Evolutionary conservation across 2,113 vertebrate species (phyloP).

Genomic region (Alectura lathami): DNA sequence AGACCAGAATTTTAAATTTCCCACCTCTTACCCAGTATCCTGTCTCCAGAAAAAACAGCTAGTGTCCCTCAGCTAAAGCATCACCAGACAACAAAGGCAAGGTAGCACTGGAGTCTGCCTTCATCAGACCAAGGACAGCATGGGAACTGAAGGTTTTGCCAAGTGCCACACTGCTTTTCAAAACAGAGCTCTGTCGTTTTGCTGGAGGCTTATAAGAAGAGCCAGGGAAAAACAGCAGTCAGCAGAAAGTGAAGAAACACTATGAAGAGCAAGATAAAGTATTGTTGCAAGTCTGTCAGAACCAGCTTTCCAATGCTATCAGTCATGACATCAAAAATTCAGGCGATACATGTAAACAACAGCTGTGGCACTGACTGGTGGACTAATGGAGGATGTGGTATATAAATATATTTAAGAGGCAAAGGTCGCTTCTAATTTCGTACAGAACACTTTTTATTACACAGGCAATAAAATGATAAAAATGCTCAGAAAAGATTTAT

Average conservation of each 20-base stretch:
- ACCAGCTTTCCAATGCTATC: background rate
- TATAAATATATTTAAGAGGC: background rate
- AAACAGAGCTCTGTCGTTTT: background rate
- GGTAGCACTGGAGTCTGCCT: background rate
- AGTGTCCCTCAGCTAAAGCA: background rate
- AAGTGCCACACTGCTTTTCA: background rate
- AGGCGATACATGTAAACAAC: background rate
- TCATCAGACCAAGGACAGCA: background rate
- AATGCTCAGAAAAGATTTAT: background rate
- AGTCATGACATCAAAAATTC: background rate
- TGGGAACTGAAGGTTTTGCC: background rate
- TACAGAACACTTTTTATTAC: background rate
- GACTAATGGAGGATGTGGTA: background rate
- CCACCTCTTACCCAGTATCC: background rate
- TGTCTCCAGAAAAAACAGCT: background rate
- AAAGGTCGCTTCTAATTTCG: background rate
- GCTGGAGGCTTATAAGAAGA: background rate
- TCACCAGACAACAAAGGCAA: rapidly evolving
- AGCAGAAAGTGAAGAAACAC: background rate
- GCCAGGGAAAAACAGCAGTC: background rate
- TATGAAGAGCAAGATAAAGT: background rate
- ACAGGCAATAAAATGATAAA: background rate
- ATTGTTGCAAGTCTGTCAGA: background rate
- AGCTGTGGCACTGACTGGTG: background rate
- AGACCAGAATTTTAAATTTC: background rate